Evolutionary conservation across 1,140 invertebrate species (phyloP), one percentile per base, ranked within the genome.

Genomic region (Tetragonula clypearis): DNA sequence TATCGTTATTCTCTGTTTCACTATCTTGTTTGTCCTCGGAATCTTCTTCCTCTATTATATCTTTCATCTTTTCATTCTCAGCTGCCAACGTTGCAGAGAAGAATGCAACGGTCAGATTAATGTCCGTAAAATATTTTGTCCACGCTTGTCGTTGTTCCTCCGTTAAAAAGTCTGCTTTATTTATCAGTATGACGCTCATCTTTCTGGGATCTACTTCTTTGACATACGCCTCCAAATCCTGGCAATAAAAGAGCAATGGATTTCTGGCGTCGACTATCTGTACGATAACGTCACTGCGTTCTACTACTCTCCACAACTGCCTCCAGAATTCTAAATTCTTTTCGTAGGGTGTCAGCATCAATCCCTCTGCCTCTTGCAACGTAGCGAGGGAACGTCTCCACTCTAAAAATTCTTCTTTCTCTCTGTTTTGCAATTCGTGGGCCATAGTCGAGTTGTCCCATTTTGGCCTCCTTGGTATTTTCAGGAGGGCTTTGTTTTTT

Each of bases 311-410:
- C 99, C 99, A 99, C 12, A 99, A 94, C 94, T 99, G 99, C 68
- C 99, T 96, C 99, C 99, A 99, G 87, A 99, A 98, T 93, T 99
- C 99, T 26, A 99, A 95, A 95, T 99, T 99, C 89, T 98, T 98
- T 93, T 99, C 99, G 95, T 99, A 99, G 0, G 99, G 99, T 6
- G 99, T 99, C 79, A 99, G 94, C 0, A 98, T 95, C 9, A 99
- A 93, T 17, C 96, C 96, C 74, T 99, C 96, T 41, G 96, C 95
- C 93, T 98, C 97, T 94, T 99, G 98, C 1, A 99, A 93, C 82
- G 95, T 86, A 30, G 98, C 97, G 65, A 99, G 95, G 65, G 96
- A 95, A 82, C 98, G 96, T 87, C 98, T 95, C 99, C 99, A 99
- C 82, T 98, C 96, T 1, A 99, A 94, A 93, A 99, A 99, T 26